phyloP scores from a whole-genome alignment of 2,113 vertebrate species.

The Anoplopoma fimbria region DNA sequence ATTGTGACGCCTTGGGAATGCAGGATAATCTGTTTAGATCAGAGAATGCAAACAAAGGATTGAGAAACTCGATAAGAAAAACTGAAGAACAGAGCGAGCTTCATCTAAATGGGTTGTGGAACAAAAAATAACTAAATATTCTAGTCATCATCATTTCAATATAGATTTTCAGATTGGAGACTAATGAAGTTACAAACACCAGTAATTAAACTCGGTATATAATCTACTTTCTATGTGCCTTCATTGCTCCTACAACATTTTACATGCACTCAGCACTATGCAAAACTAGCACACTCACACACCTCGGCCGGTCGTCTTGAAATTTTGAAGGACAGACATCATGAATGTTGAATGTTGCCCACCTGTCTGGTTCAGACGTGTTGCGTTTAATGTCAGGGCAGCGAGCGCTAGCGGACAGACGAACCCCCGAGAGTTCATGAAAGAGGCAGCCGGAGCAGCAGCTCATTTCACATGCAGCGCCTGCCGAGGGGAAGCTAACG shows the following conservation, averaged over 20 bases:
- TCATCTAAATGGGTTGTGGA: background rate
- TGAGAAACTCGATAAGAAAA: background rate
- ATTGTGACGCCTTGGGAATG: constrained; percentile 5
- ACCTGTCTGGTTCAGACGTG: constrained; percentile 62
- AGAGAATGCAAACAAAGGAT: constrained; percentile 19
- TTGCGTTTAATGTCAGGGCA: constrained; percentile 65
- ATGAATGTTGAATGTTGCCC: constrained; percentile 68
- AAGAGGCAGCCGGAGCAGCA: constrained; percentile 61
- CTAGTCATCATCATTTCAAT: background rate
- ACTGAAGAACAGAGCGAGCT: background rate
- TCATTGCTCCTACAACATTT: constrained; percentile 4
- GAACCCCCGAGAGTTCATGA: constrained; percentile 67
- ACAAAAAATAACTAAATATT: background rate
- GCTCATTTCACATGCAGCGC: constrained; percentile 70
- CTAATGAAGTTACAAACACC: background rate
- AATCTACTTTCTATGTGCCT: background rate
- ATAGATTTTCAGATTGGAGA: background rate
- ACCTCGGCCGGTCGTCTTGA: background rate
- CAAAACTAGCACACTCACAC: background rate
- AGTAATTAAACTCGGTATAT: background rate
- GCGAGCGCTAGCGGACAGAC: constrained; percentile 36
- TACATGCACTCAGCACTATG: background rate
- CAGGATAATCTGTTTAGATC: constrained; percentile 28
- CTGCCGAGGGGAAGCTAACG: constrained; percentile 59
- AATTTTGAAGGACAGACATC: constrained; percentile 38